These are phyloP conservation scores for Clivina fossor DNA, from an alignment of 2,888 invertebrate species.

Conservation along the genomic window DNA sequence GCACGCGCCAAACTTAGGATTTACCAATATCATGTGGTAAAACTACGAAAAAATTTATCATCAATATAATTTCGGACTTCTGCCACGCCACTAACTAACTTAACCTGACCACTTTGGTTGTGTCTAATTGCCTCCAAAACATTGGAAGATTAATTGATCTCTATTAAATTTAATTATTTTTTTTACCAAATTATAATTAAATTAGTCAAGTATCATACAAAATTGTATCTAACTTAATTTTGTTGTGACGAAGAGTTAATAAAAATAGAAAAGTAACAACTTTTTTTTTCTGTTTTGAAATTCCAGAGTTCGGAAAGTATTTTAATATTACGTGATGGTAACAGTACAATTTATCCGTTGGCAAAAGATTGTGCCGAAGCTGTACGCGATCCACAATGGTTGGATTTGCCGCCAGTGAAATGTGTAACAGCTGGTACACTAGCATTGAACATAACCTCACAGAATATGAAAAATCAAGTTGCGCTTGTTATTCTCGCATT, in stretches of 20 bases:
- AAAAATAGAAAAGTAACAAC: conserved; percentile 10
- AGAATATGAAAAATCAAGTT: conserved; percentile 70
- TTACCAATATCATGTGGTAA: too few relatives aligned
- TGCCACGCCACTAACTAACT: too few relatives aligned
- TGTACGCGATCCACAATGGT: conserved; percentile 89
- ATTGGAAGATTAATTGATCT: too few relatives aligned
- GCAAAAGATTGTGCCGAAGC: conserved; percentile 94
- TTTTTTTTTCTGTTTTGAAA: conserved; percentile 41
- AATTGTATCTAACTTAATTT: too few relatives aligned
- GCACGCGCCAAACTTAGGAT: too few relatives aligned
- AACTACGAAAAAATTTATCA: too few relatives aligned
- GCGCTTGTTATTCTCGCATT: conserved; percentile 84
- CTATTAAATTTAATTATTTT: conserved; percentile 11
- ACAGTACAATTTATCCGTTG: conserved; percentile 91
- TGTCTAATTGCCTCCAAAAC: too few relatives aligned
- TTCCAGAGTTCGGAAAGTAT: conserved; percentile 77
- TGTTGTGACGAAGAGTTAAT: conserved; percentile 4
- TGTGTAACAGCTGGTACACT: conserved; percentile 81
- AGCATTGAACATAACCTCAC: conserved; percentile 62
- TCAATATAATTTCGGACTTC: too few relatives aligned
- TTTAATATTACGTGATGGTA: conserved; percentile 88
- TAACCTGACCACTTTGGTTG: too few relatives aligned
- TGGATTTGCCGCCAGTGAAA: conserved; percentile 86
- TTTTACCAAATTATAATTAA: too few relatives aligned
- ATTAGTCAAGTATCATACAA: too few relatives aligned